These are phyloP conservation scores for Drepanosiphum platanoidis DNA, from an alignment of 2,888 invertebrate genomes.

Conservation along the genomic window DNA sequence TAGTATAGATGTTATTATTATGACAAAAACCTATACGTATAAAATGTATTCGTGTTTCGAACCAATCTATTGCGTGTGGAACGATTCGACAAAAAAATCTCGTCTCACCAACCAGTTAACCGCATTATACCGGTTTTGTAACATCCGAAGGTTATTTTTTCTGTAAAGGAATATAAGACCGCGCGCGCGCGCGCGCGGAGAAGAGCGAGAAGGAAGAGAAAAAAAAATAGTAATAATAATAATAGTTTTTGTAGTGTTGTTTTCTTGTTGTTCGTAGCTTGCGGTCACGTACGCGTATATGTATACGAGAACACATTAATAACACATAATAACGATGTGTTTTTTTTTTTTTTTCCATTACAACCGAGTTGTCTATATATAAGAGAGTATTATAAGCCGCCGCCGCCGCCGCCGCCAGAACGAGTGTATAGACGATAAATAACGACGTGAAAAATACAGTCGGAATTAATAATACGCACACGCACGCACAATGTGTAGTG, in stretches of 20 bases:
- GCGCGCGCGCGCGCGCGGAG: too few species aligned
- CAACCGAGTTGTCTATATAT: neutral
- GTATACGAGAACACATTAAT: neutral
- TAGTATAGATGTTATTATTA: too few species aligned
- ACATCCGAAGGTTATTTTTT: slow-evolving; percentile 46
- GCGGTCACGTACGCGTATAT: slow-evolving; percentile 52
- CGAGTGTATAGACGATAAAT: slow-evolving; percentile 44
- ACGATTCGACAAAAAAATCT: slow-evolving; percentile 47
- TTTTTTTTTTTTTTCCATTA: slow-evolving; percentile 4
- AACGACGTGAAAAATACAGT: slow-evolving; percentile 40
- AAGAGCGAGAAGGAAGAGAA: neutral
- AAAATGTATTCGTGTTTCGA: slow-evolving; percentile 52
- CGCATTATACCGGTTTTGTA: slow-evolving; percentile 60
- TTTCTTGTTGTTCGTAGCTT: slow-evolving; percentile 22
- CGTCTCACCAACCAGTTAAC: slow-evolving; percentile 60
- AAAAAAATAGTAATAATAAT: slow-evolving; percentile 37
- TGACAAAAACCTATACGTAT: too few species aligned
- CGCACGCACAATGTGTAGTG: neutral
- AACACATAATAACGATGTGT: slow-evolving; percentile 26
- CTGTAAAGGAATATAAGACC: too few species aligned
- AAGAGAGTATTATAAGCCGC: neutral
- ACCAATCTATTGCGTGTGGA: slow-evolving; percentile 52
- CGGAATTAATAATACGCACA: neutral
- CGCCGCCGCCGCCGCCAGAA: neutral
- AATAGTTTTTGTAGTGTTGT: slow-evolving; percentile 35